These are phyloP conservation scores for Mythimna lalbum DNA, from an alignment of 2,888 invertebrate genomes.

Conservation along the genomic window DNA sequence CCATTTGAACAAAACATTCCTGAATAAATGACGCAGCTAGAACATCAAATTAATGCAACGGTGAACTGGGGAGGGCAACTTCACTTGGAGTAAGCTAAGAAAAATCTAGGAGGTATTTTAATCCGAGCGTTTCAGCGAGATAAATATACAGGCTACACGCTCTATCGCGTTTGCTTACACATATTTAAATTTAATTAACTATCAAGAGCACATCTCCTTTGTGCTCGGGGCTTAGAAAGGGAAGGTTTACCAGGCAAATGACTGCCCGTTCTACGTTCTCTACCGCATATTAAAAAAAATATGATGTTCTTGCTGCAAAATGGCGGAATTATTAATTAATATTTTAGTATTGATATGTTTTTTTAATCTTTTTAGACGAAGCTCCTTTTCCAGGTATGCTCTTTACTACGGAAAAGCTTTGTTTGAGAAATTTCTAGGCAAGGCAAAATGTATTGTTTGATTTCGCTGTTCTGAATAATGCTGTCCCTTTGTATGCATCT, in stretches of 20 bases:
- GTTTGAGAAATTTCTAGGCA: neutral
- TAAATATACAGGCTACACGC: conserved; percentile 66
- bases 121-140: conserved; percentile 49
- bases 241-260: conserved; percentile 76
- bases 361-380: conserved; percentile 1
- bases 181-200: conserved; percentile 88
- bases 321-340: conserved; percentile 75
- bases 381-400: neutral
- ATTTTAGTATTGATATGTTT: conserved; percentile 63
- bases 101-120: conserved; percentile 59
- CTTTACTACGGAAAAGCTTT: conserved; percentile 7
- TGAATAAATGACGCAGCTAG: conserved; percentile 17
- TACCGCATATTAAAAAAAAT: conserved; percentile 78
- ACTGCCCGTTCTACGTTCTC: conserved; percentile 69
- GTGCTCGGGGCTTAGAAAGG: conserved; percentile 74
- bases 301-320: conserved; percentile 67
- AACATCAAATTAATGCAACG: conserved; percentile 23
- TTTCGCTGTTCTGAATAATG: neutral
- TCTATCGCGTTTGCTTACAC: conserved; percentile 65
- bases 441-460: conserved; percentile 18
- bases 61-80: conserved; percentile 7
- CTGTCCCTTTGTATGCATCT: neutral
- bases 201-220: conserved; percentile 82
- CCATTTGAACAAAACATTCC: neutral
- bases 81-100: conserved; percentile 39